A percentile compares a stretch with the other conserved stretches of the same genome.
Evolutionary conservation across 2,888 invertebrate genomes (phyloP).

Genomic region (Pegoplata infirma): DNA sequence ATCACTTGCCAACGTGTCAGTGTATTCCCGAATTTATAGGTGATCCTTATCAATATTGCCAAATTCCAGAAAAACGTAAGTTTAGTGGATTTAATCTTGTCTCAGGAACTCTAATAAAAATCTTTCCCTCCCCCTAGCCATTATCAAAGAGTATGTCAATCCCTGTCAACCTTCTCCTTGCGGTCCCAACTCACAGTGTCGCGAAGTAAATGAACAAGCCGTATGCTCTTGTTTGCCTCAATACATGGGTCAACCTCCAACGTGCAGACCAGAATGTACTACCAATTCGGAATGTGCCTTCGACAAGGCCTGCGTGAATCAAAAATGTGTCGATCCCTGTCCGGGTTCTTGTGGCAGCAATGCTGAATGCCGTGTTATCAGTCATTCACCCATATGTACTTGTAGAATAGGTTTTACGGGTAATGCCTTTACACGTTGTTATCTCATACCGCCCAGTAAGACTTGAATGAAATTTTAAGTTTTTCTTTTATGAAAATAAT

Average conservation of each 20-base stretch:
- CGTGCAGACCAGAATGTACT: slow-evolving; percentile 84
- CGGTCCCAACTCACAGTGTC: slow-evolving; percentile 83
- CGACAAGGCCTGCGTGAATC: slow-evolving; percentile 82
- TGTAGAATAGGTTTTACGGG: slow-evolving; percentile 85
- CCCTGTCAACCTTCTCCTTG: slow-evolving; percentile 84
- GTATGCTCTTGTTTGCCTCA: slow-evolving; percentile 82
- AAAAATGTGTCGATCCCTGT: slow-evolving; percentile 84
- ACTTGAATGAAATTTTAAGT: background rate
- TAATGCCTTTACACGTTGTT: slow-evolving; percentile 85
- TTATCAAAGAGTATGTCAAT: slow-evolving; percentile 76
- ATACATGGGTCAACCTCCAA: slow-evolving; percentile 82
- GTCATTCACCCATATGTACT: slow-evolving; percentile 88
- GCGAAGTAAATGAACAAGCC: slow-evolving; percentile 81
- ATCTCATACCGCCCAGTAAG: slow-evolving; percentile 77
- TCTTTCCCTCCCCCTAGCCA: slow-evolving; percentile 64
- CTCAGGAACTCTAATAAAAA: background rate
- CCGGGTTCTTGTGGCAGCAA: slow-evolving; percentile 81
- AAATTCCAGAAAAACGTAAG: slow-evolving; percentile 79
- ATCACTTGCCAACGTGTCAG: slow-evolving; percentile 84
- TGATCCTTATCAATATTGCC: slow-evolving; percentile 86
- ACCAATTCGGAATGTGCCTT: slow-evolving; percentile 82
- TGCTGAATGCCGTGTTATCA: slow-evolving; percentile 85
- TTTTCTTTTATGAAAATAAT: background rate
- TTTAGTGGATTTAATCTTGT: slow-evolving; percentile 46
- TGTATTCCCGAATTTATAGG: slow-evolving; percentile 86